Evolutionary conservation across 2,888 invertebrate genomes (phyloP).

Genomic region (Leucoma salicis): DNA sequence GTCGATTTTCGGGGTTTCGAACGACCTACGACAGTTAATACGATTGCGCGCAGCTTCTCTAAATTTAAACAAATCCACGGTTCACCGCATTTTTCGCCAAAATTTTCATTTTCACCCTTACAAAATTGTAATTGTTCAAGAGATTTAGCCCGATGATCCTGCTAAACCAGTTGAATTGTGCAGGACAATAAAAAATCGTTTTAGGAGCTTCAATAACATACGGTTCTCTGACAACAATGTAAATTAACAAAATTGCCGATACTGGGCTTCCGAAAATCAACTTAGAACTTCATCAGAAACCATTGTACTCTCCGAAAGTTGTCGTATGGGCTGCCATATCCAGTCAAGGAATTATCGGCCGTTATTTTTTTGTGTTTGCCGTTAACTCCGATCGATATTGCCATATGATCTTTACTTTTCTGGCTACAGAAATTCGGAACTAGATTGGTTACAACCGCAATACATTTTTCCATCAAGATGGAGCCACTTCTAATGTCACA

Average conservation of each 20-base stretch:
- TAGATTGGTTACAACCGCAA: slow-evolving; percentile 25
- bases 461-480: slow-evolving; percentile 18
- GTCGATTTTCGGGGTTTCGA: too few relatives aligned
- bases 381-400: slow-evolving; percentile 15
- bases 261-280: slow-evolving; percentile 21
- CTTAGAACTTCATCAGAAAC: slow-evolving; percentile 22
- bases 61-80: slow-evolving; percentile 24
- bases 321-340: slow-evolving; percentile 3
- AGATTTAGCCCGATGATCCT: slow-evolving; percentile 33
- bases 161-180: slow-evolving; percentile 29
- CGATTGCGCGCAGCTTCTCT: slow-evolving; percentile 23
- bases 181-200: slow-evolving; percentile 12
- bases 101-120: slow-evolving; percentile 21
- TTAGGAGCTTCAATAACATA: slow-evolving; percentile 26
- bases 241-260: slow-evolving; percentile 20
- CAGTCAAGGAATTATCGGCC: background rate
- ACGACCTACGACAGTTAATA: slow-evolving; percentile 14
- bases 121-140: slow-evolving; percentile 33
- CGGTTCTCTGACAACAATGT: slow-evolving; percentile 14
- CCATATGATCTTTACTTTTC: slow-evolving; percentile 20
- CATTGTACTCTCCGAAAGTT: slow-evolving; percentile 12
- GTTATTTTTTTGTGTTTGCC: slow-evolving; percentile 7
- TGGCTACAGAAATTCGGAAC: slow-evolving; percentile 31
- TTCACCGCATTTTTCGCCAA: slow-evolving; percentile 30
- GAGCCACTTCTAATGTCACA: background rate